Conservation (phyloP, 2,113 vertebrate species). For the Papio anubis region DNA sequence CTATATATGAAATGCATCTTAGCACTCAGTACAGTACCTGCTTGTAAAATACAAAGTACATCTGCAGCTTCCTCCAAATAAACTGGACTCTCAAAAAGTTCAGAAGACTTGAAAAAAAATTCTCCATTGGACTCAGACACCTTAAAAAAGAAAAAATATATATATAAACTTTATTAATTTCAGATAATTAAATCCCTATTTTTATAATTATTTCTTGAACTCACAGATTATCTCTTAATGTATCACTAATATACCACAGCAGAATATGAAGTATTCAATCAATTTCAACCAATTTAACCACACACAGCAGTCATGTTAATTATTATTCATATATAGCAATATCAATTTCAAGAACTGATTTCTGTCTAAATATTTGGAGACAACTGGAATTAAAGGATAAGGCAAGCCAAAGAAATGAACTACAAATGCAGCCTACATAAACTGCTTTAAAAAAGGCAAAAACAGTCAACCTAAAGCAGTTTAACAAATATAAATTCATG, state of each 20-base stretch:
- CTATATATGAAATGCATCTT: background rate
- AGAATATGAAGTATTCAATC: background rate
- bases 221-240: slow-evolving; percentile 4
- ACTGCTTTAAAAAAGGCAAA: background rate
- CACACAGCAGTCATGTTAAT: slow-evolving; percentile 18
- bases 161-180: background rate
- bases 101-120: slow-evolving; percentile 97
- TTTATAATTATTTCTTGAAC: background rate
- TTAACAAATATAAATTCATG: slow-evolving; percentile 11
- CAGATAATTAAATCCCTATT: background rate
- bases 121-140: slow-evolving; percentile 94
- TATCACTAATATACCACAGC: background rate
- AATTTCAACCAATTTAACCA: slow-evolving; percentile 1
- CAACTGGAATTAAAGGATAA: slow-evolving; percentile 42
- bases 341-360: background rate
- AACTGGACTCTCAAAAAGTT: slow-evolving; percentile 97
- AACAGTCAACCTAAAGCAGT: background rate
- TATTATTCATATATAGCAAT: background rate
- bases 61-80: slow-evolving; percentile 98
- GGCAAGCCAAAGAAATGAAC: slow-evolving; percentile 31
- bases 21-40: slow-evolving; percentile 86
- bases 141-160: slow-evolving; percentile 78
- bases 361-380: slow-evolving; percentile 28
- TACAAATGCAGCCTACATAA: slow-evolving; percentile 4
- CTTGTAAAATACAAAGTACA: slow-evolving; percentile 99